Conservation (phyloP, 2,888 invertebrate species). For the Micropterix aruncella region DNA sequence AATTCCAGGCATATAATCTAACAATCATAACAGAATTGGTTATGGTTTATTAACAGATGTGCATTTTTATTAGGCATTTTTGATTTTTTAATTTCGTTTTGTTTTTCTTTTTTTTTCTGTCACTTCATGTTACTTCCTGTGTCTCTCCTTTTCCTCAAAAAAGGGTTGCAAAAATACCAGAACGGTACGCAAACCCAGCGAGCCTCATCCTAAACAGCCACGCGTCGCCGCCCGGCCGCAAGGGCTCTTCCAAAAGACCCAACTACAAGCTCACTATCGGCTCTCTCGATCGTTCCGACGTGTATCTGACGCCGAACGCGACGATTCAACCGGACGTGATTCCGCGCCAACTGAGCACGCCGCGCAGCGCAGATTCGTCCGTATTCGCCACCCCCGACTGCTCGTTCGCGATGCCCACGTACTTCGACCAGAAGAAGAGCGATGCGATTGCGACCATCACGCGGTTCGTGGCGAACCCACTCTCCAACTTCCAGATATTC, state of each 20-base stretch:
- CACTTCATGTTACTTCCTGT: constrained; percentile 7
- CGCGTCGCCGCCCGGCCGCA: neutral
- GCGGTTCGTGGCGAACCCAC: constrained; percentile 24
- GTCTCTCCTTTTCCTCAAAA: neutral
- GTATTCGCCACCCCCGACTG: constrained; percentile 8
- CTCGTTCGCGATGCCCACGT: constrained; percentile 31
- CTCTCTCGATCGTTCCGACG: constrained; percentile 21
- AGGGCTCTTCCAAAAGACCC: constrained; percentile 2
- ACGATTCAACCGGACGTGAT: constrained; percentile 29
- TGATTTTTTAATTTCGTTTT: constrained; percentile 5
- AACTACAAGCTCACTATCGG: constrained; percentile 16
- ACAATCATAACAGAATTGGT: no score
- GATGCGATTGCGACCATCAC: constrained; percentile 22
- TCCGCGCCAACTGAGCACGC: constrained; percentile 15
- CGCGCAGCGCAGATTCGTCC: neutral
- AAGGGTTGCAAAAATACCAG: no score
- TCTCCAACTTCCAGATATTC: constrained; percentile 31
- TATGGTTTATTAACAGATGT: no score
- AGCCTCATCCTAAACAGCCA: neutral
- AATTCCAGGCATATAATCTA: no score
- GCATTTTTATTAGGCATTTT: constrained; percentile 6
- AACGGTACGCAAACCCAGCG: no score
- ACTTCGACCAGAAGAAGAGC: constrained; percentile 29
- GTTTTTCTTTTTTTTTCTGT: constrained; percentile 14
- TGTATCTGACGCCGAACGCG: constrained; percentile 26